A percentile compares a stretch with the other conserved stretches of the same genome.
Evolutionary conservation across 2,797 vertebrate genomes (phyloP).

Genomic region (Cichlasoma orientale): DNA sequence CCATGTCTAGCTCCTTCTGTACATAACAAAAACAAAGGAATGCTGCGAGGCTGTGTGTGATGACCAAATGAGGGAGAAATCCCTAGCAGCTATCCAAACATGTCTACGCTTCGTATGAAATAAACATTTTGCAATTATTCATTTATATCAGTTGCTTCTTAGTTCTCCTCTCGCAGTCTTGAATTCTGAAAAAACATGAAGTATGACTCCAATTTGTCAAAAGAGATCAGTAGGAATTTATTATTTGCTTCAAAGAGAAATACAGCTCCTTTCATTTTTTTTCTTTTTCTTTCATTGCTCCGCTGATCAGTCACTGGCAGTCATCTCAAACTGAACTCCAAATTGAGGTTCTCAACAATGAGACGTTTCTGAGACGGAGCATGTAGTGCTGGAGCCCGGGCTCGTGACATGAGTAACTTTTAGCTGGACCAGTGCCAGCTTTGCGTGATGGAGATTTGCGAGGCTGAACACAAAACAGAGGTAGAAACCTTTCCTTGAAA

Average conservation of each 20-base stretch:
- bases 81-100: slow-evolving; percentile 74
- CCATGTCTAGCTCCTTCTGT: slow-evolving; percentile 28
- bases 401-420: slow-evolving; percentile 41
- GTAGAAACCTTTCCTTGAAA: slow-evolving; percentile 56
- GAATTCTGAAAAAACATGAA: slow-evolving; percentile 43
- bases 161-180: not conserved
- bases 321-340: slow-evolving; percentile 50
- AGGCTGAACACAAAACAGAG: slow-evolving; percentile 60
- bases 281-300: slow-evolving; percentile 53
- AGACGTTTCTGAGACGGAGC: slow-evolving; percentile 50
- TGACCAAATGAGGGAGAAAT: slow-evolving; percentile 78
- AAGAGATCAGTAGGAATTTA: slow-evolving; percentile 85
- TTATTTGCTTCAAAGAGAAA: slow-evolving; percentile 80
- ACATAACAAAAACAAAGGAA: slow-evolving; percentile 50
- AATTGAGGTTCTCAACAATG: slow-evolving; percentile 44
- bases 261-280: slow-evolving; percentile 63
- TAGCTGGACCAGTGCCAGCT: slow-evolving; percentile 32
- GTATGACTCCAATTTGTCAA: slow-evolving; percentile 72
- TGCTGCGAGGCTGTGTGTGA: slow-evolving; percentile 39
- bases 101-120: slow-evolving; percentile 62
- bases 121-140: slow-evolving; percentile 67
- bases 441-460: slow-evolving; percentile 39
- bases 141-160: slow-evolving; percentile 57
- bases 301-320: slow-evolving; percentile 61
- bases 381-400: slow-evolving; percentile 41